phyloP scores from a whole-genome alignment of 2,888 invertebrate genomes.

The Subacronicta megacephala region DNA sequence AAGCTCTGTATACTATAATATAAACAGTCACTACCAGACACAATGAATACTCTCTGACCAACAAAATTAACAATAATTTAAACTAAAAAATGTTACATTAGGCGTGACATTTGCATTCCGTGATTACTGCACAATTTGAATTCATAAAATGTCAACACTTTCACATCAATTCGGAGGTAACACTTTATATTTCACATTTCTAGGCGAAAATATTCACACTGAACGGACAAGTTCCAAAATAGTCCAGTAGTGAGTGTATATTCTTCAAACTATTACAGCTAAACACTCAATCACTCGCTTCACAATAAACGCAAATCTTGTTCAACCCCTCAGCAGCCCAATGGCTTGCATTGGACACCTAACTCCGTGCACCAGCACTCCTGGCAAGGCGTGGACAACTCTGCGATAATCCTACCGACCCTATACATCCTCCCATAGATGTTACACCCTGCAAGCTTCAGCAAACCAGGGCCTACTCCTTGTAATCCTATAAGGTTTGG shows the following conservation, averaged over 20 bases:
- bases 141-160: background rate
- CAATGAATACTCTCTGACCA: background rate
- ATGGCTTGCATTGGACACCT: slow-evolving; percentile 94
- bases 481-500: slow-evolving; percentile 54
- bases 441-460: slow-evolving; percentile 96
- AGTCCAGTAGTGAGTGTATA: slow-evolving; percentile 42
- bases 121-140: background rate
- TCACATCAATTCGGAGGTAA: background rate
- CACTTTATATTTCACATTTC: background rate
- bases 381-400: slow-evolving; percentile 94
- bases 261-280: slow-evolving; percentile 46
- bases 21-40: slow-evolving; percentile 37
- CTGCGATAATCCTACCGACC: slow-evolving; percentile 94
- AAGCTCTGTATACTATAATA: slow-evolving; percentile 35
- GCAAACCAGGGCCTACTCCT: slow-evolving; percentile 85
- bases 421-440: slow-evolving; percentile 97
- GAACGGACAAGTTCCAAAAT: background rate
- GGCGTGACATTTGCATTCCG: background rate
- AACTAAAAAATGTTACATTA: background rate
- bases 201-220: background rate
- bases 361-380: slow-evolving; percentile 96
- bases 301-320: slow-evolving; percentile 60
- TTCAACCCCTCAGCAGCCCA: slow-evolving; percentile 40
- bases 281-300: slow-evolving; percentile 52
- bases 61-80: background rate